Evolutionary conservation across 1,140 invertebrate species (phyloP), one percentile per base, ranked within the genome.

Genomic region (Tenebrio molitor): DNA sequence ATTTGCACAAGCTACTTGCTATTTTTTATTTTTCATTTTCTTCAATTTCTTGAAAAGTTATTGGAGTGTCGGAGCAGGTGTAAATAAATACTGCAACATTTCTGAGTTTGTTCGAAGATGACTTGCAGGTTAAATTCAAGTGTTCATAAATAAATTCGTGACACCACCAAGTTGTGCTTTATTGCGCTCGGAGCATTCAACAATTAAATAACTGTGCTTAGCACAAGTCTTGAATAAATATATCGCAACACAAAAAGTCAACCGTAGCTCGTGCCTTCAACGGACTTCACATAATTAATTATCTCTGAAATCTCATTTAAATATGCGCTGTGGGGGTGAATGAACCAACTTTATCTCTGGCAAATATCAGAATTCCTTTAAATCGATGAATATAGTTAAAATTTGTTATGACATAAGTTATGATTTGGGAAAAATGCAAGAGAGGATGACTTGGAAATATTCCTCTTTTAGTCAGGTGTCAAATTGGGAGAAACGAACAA

Each of bases 61-160:
- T 7, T 15, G 34, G 15, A 33, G 14, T 16, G 3, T 42, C 33
- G 12, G n/a, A 44, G 25, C 36, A 44, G 64, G 64, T 42, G 36
- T 29, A 44, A 25, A 64, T 8, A 39, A 64, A 64, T 39, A 3
- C 7, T 66, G 21, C n/a, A 66, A 1, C 10, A 42, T n/a, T 64
- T 62, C 39, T 36, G 62, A 39, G 8, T 14, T 3, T 19, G 33
- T 12, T 19, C 33, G 15, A 63, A 23, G 39, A 65, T 65, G 62
- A 65, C 62, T 65, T 65, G 62, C 62, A 65, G 4, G 8, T 65
- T 19, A 64, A 64, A 10, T n/a, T 58, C 62, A 64, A 33, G 29
- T 64, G 62, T 64, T 64, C 36, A 23, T 39, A 36, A 63, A 42
- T 42, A 42, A 65, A 65, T 39, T 65, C 62, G 62, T 65, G 62